These are phyloP conservation scores for Brachionus calyciflorus DNA, from an alignment of 1,140 invertebrate species.

Conservation along the genomic window DNA sequence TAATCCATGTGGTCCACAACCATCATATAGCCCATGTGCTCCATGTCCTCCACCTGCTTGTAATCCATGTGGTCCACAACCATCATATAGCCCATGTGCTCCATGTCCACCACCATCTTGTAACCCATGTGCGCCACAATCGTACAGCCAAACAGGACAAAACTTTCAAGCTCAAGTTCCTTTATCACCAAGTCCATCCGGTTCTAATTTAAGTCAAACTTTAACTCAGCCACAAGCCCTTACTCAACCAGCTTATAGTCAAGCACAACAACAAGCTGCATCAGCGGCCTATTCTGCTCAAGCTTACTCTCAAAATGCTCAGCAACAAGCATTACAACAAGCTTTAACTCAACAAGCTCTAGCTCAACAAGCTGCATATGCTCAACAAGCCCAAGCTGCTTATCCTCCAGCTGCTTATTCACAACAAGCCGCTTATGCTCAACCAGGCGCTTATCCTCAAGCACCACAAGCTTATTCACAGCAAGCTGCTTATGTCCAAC, in stretches of 20 bases:
- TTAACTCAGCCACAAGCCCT: not conserved
- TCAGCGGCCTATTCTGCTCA: not conserved
- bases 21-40: not conserved
- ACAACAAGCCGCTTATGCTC: not conserved
- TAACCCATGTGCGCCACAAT: not conserved
- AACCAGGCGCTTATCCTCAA: not conserved
- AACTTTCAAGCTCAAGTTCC: constrained; percentile 33
- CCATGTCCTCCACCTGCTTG: constrained; percentile 5
- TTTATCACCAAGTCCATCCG: constrained; percentile 11
- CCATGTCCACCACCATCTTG: constrained; percentile 14
- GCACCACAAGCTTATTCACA: not conserved
- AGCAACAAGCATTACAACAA: not conserved
- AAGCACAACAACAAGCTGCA: not conserved
- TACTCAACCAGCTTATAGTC: not conserved
- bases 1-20: not conserved
- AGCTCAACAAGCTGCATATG: too few relatives aligned
- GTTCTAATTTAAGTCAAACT: constrained; percentile 6
- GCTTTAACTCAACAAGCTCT: too few relatives aligned
- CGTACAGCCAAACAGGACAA: not conserved
- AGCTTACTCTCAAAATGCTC: not conserved
- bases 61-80: not conserved
- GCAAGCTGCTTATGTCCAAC: not conserved
- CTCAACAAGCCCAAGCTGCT: not conserved
- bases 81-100: not conserved
- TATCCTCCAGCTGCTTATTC: not conserved